These are phyloP conservation scores for Brachyopa scutellaris DNA, from an alignment of 2,888 invertebrate species.

Conservation along the genomic window DNA sequence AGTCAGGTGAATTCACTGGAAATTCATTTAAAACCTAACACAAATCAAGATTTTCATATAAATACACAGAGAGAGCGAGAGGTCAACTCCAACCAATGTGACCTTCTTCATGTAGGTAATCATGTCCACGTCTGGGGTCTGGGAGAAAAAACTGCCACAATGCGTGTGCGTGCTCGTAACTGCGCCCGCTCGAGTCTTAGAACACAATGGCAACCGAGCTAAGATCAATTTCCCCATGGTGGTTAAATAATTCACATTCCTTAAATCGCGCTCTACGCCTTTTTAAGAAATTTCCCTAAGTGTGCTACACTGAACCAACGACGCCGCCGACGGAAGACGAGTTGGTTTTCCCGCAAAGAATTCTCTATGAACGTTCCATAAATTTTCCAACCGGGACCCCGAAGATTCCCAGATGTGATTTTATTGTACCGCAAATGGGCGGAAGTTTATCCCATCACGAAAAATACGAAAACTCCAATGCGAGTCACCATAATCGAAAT, in stretches of 20 bases:
- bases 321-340: constrained; percentile 10
- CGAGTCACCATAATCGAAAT: constrained; percentile 73
- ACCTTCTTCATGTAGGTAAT: constrained; percentile 55
- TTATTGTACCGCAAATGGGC: constrained; percentile 73
- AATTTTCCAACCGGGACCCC: constrained; percentile 67
- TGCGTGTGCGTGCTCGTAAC: constrained; percentile 22
- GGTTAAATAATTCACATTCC: constrained; percentile 71
- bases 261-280: constrained; percentile 59
- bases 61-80: background rate
- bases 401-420: constrained; percentile 73
- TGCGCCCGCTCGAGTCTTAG: background rate
- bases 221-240: constrained; percentile 63
- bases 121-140: constrained; percentile 9
- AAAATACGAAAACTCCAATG: constrained; percentile 57
- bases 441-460: constrained; percentile 66
- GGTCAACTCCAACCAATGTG: constrained; percentile 43
- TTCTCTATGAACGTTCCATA: constrained; percentile 68
- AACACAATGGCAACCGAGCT: constrained; percentile 41
- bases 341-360: constrained; percentile 55
- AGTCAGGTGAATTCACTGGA: background rate
- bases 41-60: background rate
- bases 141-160: constrained; percentile 33
- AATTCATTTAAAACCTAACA: constrained; percentile 16
- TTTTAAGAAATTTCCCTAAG: constrained; percentile 72
- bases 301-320: constrained; percentile 47